These are phyloP conservation scores for Premnoplex brunnescens DNA, from an alignment of 2,797 vertebrate genomes.

Conservation along the genomic window DNA sequence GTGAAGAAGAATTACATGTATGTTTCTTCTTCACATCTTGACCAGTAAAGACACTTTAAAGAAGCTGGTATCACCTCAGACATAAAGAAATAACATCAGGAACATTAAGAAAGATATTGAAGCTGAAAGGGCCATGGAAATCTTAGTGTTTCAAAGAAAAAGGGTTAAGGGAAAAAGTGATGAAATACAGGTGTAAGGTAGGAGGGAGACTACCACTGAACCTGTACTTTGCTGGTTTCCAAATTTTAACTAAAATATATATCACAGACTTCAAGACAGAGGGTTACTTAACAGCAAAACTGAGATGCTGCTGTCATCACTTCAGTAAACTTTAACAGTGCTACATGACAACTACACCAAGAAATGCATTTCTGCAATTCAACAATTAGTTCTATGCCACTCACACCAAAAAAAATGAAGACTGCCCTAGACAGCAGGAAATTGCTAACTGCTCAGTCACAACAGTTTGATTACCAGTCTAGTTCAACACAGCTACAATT, in stretches of 20 bases:
- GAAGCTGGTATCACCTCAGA: background rate
- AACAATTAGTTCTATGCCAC: constrained; percentile 12
- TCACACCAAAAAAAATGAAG: background rate
- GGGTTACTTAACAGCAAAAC: background rate
- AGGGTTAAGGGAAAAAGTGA: background rate
- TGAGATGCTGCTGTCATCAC: background rate
- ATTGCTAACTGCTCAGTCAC: background rate
- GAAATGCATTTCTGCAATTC: background rate
- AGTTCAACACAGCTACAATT: background rate
- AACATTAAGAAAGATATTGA: background rate
- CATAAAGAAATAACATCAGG: background rate
- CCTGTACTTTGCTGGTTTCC: background rate
- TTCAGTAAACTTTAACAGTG: background rate
- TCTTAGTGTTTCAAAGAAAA: background rate
- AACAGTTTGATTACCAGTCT: background rate
- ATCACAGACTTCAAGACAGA: background rate
- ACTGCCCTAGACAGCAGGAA: background rate
- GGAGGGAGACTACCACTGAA: background rate
- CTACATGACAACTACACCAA: background rate
- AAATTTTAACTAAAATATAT: background rate
- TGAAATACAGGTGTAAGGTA: background rate
- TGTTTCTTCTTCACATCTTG: background rate
- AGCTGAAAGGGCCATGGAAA: background rate
- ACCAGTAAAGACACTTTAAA: background rate
- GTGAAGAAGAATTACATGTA: background rate